Evolutionary conservation across 2,113 vertebrate genomes (phyloP).

Genomic region (Varanus komodoensis): DNA sequence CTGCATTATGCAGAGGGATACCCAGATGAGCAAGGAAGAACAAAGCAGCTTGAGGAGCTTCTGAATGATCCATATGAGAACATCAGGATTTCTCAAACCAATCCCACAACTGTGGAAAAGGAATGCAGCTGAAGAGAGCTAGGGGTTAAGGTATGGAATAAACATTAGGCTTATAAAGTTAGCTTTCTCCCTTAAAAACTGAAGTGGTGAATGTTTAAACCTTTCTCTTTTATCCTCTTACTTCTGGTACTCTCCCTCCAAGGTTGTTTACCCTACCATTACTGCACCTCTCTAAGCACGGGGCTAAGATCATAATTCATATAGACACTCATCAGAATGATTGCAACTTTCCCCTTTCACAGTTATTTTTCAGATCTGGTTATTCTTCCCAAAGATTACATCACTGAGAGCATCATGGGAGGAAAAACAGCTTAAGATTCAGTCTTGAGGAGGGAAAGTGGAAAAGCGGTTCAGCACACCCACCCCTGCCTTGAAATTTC

Average conservation of each 20-base stretch:
- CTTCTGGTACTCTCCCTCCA: neutral
- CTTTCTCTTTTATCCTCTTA: neutral
- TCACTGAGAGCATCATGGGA: neutral
- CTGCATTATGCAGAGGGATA: neutral
- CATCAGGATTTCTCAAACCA: neutral
- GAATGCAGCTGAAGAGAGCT: neutral
- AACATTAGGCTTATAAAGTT: neutral
- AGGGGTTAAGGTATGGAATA: too few species aligned
- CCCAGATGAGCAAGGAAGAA: neutral
- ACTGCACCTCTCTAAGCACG: neutral
- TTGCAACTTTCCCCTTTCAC: neutral
- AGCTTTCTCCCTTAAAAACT: neutral
- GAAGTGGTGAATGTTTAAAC: neutral
- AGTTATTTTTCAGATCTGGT: neutral
- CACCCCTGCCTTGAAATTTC: too few species aligned
- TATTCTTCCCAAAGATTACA: neutral
- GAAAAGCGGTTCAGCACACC: neutral
- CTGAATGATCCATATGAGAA: neutral
- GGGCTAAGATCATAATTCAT: neutral
- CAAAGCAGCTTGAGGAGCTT: neutral
- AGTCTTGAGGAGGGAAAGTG: neutral
- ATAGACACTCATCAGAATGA: neutral
- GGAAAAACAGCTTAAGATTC: neutral
- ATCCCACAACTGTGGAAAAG: neutral
- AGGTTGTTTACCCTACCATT: neutral